phyloP scores from a whole-genome alignment of 2,888 invertebrate species.

The Sussaba pulchella region DNA sequence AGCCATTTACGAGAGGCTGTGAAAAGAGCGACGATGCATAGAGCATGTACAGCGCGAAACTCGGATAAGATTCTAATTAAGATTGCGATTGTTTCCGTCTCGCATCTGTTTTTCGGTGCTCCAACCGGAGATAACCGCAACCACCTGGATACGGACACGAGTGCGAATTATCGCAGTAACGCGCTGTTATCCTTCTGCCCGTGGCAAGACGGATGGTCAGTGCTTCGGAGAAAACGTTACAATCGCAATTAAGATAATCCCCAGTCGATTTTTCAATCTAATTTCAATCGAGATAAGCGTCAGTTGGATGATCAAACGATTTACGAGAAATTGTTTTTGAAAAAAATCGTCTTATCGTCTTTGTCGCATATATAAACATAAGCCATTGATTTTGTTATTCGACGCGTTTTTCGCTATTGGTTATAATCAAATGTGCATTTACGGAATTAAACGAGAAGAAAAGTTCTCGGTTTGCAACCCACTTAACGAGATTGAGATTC shows the following conservation, averaged over 20 bases:
- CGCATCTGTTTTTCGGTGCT: slow-evolving; percentile 57
- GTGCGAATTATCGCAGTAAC: slow-evolving; percentile 35
- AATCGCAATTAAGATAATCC: background rate
- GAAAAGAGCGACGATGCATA: slow-evolving; percentile 43
- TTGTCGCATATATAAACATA: too few relatives aligned
- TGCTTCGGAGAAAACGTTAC: background rate
- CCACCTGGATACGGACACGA: slow-evolving; percentile 4
- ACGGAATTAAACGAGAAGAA: too few relatives aligned
- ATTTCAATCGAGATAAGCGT: background rate
- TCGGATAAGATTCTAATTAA: slow-evolving; percentile 69
- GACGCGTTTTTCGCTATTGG: too few relatives aligned
- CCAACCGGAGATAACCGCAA: slow-evolving; percentile 22
- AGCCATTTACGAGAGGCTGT: slow-evolving; percentile 26
- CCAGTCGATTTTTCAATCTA: background rate
- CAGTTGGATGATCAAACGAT: background rate
- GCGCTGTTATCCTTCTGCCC: slow-evolving; percentile 7
- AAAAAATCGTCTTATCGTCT: too few relatives aligned
- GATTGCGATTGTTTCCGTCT: slow-evolving; percentile 66
- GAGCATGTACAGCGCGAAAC: slow-evolving; percentile 44
- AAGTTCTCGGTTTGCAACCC: too few relatives aligned
- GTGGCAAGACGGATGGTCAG: slow-evolving; percentile 16
- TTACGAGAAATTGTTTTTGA: too few relatives aligned
- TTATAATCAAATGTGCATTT: too few relatives aligned
- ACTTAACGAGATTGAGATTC: too few relatives aligned
- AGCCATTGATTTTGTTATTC: too few relatives aligned